Evolutionary conservation across 2,888 invertebrate genomes (phyloP).

Genomic region (Anorthoa munda): DNA sequence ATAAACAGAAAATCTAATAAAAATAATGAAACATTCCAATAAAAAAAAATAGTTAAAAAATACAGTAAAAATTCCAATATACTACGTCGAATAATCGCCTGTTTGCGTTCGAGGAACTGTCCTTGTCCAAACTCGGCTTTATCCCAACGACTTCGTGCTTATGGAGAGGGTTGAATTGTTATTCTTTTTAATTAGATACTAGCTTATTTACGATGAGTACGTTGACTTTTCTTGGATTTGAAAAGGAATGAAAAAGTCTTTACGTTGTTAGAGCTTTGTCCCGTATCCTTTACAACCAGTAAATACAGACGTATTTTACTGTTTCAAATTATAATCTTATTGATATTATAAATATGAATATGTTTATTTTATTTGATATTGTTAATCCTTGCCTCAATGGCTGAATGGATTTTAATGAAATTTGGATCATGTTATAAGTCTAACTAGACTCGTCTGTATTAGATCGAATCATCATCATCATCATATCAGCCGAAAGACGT

Average conservation of each 20-base stretch:
- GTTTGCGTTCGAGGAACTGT: neutral
- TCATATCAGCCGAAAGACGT: too few relatives aligned
- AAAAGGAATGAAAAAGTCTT: slow-evolving; percentile 29
- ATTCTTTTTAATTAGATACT: slow-evolving; percentile 31
- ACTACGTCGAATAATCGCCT: neutral
- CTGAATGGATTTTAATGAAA: neutral
- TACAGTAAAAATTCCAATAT: too few relatives aligned
- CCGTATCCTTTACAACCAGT: neutral
- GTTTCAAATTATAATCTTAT: neutral
- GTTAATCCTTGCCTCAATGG: neutral
- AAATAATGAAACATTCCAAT: too few relatives aligned
- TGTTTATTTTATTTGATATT: too few relatives aligned
- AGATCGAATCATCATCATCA: too few relatives aligned
- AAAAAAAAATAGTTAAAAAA: too few relatives aligned
- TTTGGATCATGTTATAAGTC: neutral
- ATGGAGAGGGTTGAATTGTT: slow-evolving; percentile 22
- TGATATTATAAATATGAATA: too few relatives aligned
- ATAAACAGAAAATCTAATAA: too few relatives aligned
- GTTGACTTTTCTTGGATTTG: slow-evolving; percentile 38
- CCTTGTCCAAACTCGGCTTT: slow-evolving; percentile 8
- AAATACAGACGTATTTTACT: neutral
- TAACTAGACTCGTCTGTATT: too few relatives aligned
- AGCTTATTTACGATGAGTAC: slow-evolving; percentile 25
- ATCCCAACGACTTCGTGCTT: slow-evolving; percentile 22
- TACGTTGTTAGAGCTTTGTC: neutral